These are phyloP conservation scores for Pyxicephalus adspersus DNA, from an alignment of 2,113 vertebrate genomes.

Conservation along the genomic window DNA sequence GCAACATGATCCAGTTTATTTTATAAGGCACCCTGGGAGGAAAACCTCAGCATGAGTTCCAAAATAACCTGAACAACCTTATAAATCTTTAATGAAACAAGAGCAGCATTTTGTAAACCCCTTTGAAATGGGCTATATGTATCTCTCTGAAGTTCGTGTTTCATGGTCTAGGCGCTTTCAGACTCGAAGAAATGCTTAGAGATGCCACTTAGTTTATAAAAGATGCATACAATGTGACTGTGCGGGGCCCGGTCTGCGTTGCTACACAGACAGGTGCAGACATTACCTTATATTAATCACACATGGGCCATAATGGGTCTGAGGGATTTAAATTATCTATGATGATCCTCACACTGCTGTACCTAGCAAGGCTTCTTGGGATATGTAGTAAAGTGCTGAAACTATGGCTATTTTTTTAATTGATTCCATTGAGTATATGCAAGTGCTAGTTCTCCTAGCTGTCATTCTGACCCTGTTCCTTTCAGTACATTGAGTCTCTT, in stretches of 20 bases:
- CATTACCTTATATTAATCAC: constrained; percentile 37
- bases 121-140: constrained; percentile 8
- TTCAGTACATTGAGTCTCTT: too few species aligned
- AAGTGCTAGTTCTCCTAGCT: too few species aligned
- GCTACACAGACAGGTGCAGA: constrained; percentile 26
- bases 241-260: not conserved
- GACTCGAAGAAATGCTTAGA: not conserved
- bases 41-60: constrained; percentile 28
- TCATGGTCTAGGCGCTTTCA: constrained; percentile 7
- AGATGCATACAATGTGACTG: constrained; percentile 15
- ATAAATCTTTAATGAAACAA: constrained; percentile 30
- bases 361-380: not conserved
- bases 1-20: constrained; percentile 14
- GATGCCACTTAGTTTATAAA: constrained; percentile 14
- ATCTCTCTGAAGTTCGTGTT: constrained; percentile 4
- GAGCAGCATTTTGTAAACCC: constrained; percentile 19
- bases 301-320: constrained; percentile 12
- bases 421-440: too few species aligned
- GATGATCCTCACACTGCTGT: not conserved
- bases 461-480: too few species aligned
- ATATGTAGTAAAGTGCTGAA: not conserved
- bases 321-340: constrained; percentile 26
- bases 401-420: too few species aligned
- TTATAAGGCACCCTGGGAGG: constrained; percentile 38
- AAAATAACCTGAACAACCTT: constrained; percentile 32